These are phyloP conservation scores for Candoia aspera DNA, from an alignment of 2,113 vertebrate species.

Conservation along the genomic window DNA sequence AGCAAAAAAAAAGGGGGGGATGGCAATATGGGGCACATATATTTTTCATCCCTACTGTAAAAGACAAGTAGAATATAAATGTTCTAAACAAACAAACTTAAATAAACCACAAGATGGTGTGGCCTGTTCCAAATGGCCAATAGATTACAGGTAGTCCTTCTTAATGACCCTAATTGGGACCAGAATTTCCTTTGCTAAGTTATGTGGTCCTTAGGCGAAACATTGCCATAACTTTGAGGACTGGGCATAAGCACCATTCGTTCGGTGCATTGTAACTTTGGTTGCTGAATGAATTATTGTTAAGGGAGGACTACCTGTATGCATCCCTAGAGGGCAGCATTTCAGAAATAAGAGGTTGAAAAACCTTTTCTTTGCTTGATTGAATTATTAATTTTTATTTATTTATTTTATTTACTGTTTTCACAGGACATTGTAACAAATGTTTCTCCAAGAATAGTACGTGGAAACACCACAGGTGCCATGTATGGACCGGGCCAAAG, in stretches of 20 bases:
- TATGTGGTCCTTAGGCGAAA: not conserved
- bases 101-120: too few relatives aligned
- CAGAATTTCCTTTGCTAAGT: not conserved
- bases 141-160: not conserved
- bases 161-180: not conserved
- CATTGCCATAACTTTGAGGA: not conserved
- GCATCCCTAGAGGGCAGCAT: not conserved
- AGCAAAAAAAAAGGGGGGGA: too few relatives aligned
- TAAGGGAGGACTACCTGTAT: not conserved
- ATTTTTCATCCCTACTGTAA: too few relatives aligned
- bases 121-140: too few relatives aligned
- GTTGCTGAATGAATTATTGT: not conserved
- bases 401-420: slow-evolving; percentile 41
- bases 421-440: slow-evolving; percentile 92
- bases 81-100: too few relatives aligned
- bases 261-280: not conserved
- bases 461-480: slow-evolving; percentile 88
- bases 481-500: slow-evolving; percentile 86
- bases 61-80: too few relatives aligned
- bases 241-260: not conserved
- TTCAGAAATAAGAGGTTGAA: not conserved
- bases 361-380: not conserved
- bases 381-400: not conserved
- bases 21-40: too few relatives aligned
- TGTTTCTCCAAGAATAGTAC: slow-evolving; percentile 91